phyloP scores from a whole-genome alignment of 1,140 invertebrate species.

The Yoshiicerus persimilis region DNA sequence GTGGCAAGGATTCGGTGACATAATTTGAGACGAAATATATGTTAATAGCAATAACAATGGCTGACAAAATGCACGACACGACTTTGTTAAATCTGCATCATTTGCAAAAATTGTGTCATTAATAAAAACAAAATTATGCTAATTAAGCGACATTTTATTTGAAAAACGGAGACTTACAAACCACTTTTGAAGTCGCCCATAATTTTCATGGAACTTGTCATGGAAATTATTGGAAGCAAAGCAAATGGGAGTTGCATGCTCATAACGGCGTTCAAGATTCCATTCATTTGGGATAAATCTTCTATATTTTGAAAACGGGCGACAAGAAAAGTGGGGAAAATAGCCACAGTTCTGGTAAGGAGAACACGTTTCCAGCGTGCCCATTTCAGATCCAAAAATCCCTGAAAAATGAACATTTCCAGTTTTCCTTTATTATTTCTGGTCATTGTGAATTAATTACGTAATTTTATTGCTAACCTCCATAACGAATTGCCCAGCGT shows the following conservation, averaged over 20 bases:
- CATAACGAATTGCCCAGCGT: conserved; percentile 76
- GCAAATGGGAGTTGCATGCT: conserved; percentile 81
- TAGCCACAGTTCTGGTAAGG: conserved; percentile 82
- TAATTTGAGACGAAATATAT: conserved; percentile 75
- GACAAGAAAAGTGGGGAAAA: conserved; percentile 80
- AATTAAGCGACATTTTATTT: background rate
- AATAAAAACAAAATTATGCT: conserved; percentile 44
- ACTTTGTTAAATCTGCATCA: conserved; percentile 67
- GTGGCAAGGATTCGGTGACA: conserved; percentile 53
- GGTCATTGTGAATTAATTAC: background rate
- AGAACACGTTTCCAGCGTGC: conserved; percentile 84
- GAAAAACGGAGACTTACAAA: conserved; percentile 57
- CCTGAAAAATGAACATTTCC: conserved; percentile 51
- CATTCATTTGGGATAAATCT: conserved; percentile 84
- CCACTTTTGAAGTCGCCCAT: conserved; percentile 84
- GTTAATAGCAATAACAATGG: conserved; percentile 77
- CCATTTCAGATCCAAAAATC: conserved; percentile 87
- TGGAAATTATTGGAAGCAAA: conserved; percentile 81
- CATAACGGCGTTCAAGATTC: conserved; percentile 86
- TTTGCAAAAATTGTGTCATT: background rate
- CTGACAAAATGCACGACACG: conserved; percentile 66
- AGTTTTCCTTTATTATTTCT: background rate
- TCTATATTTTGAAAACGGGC: conserved; percentile 73
- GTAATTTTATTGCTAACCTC: conserved; percentile 53
- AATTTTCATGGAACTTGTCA: conserved; percentile 74